Evolutionary conservation across 2,797 vertebrate genomes (phyloP).

Genomic region (Cyclura pinguis): DNA sequence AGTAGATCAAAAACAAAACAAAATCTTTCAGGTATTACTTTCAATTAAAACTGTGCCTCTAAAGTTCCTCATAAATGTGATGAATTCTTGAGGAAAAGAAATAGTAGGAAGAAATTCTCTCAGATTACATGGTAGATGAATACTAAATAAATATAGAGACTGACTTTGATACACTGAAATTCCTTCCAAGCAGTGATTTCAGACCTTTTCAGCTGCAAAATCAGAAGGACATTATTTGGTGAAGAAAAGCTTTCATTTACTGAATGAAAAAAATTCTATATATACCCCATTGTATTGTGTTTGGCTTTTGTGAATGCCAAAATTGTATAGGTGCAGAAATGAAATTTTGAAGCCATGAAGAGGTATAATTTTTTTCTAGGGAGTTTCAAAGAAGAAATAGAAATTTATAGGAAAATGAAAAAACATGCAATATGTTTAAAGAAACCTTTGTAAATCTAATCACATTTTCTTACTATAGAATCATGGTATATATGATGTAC

Average conservation of each 20-base stretch:
- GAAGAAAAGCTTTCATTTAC: constrained; percentile 36
- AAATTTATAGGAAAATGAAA: too few relatives aligned
- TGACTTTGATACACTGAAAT: constrained; percentile 59
- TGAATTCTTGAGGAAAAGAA: constrained; percentile 73
- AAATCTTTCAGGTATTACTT: constrained; percentile 66
- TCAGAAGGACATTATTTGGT: constrained; percentile 48
- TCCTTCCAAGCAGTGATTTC: constrained; percentile 56
- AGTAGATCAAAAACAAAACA: constrained; percentile 66
- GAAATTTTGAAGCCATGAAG: too few relatives aligned
- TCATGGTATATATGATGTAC: too few relatives aligned
- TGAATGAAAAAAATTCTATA: constrained; percentile 37
- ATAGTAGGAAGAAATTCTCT: constrained; percentile 66
- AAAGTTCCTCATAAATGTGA: constrained; percentile 63
- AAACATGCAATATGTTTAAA: too few relatives aligned
- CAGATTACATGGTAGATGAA: constrained; percentile 63
- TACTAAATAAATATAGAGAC: constrained; percentile 65
- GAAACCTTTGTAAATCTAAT: too few relatives aligned
- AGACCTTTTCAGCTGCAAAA: constrained; percentile 24
- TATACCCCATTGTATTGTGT: background rate
- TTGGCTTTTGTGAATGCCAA: background rate
- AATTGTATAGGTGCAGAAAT: background rate
- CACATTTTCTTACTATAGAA: too few relatives aligned
- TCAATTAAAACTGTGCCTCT: constrained; percentile 77
- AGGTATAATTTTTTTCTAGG: too few relatives aligned
- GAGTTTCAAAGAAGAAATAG: too few relatives aligned